These are phyloP conservation scores for Myotis lucifugus DNA, from an alignment of 2,113 vertebrate genomes.

Conservation along the genomic window DNA sequence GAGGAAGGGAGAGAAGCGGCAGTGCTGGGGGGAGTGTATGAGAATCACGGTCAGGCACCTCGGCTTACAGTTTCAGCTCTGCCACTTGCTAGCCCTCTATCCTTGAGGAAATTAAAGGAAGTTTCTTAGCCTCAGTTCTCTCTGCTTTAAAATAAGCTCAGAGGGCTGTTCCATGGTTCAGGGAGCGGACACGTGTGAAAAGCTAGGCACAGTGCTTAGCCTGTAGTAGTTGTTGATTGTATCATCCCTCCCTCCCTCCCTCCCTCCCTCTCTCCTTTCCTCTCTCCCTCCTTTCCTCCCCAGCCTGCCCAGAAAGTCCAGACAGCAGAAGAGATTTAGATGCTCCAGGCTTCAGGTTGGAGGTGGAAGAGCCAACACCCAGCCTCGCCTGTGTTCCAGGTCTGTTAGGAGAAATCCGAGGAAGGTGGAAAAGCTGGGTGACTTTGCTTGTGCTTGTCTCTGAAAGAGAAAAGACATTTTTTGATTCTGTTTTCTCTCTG, in stretches of 20 bases:
- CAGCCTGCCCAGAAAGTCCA: neutral
- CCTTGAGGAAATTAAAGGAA: neutral
- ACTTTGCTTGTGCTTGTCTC: neutral
- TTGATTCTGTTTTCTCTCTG: slow-evolving; percentile 53
- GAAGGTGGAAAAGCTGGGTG: neutral
- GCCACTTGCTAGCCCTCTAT: neutral
- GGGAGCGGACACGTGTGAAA: neutral
- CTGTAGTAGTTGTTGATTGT: neutral
- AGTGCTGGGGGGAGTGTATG: neutral
- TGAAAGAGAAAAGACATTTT: slow-evolving; percentile 19
- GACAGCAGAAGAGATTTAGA: neutral
- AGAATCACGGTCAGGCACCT: neutral
- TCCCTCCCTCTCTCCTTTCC: no score
- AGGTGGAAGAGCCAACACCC: neutral
- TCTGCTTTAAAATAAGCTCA: neutral
- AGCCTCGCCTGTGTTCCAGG: neutral
- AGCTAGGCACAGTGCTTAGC: neutral
- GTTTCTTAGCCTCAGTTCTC: neutral
- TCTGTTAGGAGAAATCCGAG: neutral
- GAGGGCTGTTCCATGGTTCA: slow-evolving; percentile 24
- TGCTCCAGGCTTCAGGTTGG: neutral
- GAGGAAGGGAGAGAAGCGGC: neutral
- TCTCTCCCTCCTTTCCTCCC: no score
- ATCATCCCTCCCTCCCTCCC: rapidly evolving
- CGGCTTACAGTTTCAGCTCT: neutral